Evolutionary conservation across 2,888 invertebrate genomes (phyloP).

Genomic region (Heliconius charithonia): DNA sequence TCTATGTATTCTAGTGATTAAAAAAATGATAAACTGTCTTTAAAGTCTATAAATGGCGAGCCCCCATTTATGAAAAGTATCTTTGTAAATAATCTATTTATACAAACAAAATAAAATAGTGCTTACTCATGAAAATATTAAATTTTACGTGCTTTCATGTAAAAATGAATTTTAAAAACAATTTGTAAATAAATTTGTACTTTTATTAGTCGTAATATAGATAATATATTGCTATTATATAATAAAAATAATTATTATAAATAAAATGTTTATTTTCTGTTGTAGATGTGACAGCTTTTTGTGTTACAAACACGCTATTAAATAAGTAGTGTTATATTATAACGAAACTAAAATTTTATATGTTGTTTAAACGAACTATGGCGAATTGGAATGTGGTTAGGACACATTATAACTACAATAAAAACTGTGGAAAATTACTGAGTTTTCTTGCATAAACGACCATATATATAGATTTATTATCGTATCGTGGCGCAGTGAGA

Average conservation of each 20-base stretch:
- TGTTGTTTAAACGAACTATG: constrained; percentile 47
- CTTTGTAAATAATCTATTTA: constrained; percentile 44
- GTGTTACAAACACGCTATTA: constrained; percentile 38
- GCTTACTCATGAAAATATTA: constrained; percentile 14
- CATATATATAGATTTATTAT: too few relatives aligned
- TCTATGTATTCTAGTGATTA: constrained; percentile 44
- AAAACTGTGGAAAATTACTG: constrained; percentile 34
- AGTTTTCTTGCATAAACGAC: constrained; percentile 25
- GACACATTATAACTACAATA: constrained; percentile 39
- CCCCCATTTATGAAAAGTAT: constrained; percentile 78
- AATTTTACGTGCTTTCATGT: constrained; percentile 27
- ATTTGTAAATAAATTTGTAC: constrained; percentile 48
- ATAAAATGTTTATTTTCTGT: constrained; percentile 38
- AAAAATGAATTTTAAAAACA: constrained; percentile 25
- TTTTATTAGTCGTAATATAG: constrained; percentile 20
- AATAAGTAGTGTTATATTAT: constrained; percentile 34
- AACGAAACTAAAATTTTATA: constrained; percentile 42
- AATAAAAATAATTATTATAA: constrained; percentile 28
- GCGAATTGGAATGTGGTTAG: constrained; percentile 47
- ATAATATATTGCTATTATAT: constrained; percentile 20
- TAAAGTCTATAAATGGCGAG: constrained; percentile 72
- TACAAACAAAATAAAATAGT: not conserved
- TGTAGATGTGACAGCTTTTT: constrained; percentile 44
- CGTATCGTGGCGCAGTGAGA: too few relatives aligned
- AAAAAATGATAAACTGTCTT: constrained; percentile 60